Conservation (phyloP, 2,113 vertebrate genomes). For the Neotoma lepida region DNA sequence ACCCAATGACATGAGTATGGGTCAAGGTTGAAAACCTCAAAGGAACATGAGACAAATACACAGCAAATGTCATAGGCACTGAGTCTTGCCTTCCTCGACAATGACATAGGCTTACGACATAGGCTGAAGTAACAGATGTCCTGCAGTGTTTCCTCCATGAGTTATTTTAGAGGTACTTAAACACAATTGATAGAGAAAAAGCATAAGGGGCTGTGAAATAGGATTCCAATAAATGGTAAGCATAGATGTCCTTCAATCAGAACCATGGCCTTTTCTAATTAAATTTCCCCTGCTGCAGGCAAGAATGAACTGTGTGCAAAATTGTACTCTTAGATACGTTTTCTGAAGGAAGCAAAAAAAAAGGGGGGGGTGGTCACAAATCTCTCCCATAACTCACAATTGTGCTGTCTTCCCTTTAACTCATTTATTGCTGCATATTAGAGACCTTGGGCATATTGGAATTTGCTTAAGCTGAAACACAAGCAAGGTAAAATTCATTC, state of each 20-base stretch:
- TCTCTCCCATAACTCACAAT: slow-evolving; percentile 67
- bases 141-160: neutral
- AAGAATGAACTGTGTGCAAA: slow-evolving; percentile 68
- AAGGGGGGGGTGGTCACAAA: slow-evolving; percentile 64
- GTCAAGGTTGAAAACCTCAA: neutral
- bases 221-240: slow-evolving; percentile 54
- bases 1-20: neutral
- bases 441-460: slow-evolving; percentile 32
- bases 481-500: slow-evolving; percentile 29
- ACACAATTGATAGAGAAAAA: neutral
- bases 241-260: slow-evolving; percentile 68
- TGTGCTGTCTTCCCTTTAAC: slow-evolving; percentile 53
- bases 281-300: slow-evolving; percentile 53
- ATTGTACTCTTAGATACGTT: slow-evolving; percentile 65
- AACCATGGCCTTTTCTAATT: slow-evolving; percentile 63
- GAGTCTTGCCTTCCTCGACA: neutral
- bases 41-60: neutral
- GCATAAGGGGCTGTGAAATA: neutral
- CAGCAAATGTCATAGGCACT: neutral
- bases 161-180: neutral
- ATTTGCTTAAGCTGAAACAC: slow-evolving; percentile 4
- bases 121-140: neutral
- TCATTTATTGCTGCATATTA: slow-evolving; percentile 65
- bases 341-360: slow-evolving; percentile 55
- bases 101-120: too few species aligned